Evolutionary conservation across 2,113 vertebrate species (phyloP).

Genomic region (Clarias batrachus): DNA sequence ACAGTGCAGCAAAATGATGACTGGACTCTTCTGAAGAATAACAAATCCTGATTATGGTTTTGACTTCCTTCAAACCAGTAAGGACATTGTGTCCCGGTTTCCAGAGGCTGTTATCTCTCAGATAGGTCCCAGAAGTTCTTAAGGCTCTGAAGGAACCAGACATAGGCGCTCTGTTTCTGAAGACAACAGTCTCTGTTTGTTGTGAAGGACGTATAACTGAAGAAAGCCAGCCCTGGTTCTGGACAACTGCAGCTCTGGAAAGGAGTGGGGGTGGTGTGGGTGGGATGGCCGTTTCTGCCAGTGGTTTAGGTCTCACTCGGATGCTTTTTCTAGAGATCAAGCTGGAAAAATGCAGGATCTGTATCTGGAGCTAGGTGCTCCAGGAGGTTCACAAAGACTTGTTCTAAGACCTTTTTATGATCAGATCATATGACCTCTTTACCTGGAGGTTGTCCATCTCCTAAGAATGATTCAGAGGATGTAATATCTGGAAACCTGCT

Average conservation of each 20-base stretch:
- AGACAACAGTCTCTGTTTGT: constrained; percentile 3
- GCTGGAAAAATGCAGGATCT: background rate
- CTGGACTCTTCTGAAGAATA: background rate
- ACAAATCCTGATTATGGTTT: background rate
- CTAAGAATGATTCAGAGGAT: background rate
- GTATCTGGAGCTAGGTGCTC: background rate
- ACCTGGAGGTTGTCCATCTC: background rate
- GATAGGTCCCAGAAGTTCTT: background rate
- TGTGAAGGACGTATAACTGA: background rate
- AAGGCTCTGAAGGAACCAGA: background rate
- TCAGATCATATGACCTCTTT: background rate
- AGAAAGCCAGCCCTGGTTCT: background rate
- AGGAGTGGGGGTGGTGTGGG: no score
- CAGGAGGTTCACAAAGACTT: background rate
- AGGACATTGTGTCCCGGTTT: background rate
- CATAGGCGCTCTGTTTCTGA: background rate
- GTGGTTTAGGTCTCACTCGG: background rate
- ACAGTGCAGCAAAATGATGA: background rate
- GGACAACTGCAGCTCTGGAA: background rate
- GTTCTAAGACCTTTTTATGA: background rate
- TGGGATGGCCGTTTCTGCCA: background rate
- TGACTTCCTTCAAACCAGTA: background rate
- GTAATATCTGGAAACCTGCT: background rate
- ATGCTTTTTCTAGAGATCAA: background rate
- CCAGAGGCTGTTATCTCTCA: background rate